Conservation (phyloP, 2,113 vertebrate species). For the Prionailurus viverrinus region DNA sequence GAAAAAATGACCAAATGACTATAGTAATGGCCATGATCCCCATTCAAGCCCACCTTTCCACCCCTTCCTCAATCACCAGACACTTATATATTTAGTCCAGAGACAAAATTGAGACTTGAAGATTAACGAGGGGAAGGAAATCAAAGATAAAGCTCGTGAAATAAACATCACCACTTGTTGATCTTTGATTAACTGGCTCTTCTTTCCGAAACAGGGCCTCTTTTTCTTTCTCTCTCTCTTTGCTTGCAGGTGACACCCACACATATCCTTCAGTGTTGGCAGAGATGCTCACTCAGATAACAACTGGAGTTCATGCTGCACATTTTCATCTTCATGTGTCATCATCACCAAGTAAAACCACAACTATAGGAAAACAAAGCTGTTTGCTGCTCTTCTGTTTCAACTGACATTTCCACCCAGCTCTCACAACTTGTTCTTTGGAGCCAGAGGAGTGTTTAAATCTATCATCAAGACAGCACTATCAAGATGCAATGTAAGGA, state of each 20-base stretch:
- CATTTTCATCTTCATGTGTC: constrained; percentile 88
- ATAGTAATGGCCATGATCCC: not conserved
- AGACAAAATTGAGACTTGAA: constrained; percentile 75
- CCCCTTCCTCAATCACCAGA: constrained; percentile 60
- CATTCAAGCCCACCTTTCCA: constrained; percentile 45
- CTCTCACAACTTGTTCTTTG: constrained; percentile 77
- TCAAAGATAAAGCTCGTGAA: constrained; percentile 72
- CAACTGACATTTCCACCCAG: constrained; percentile 88
- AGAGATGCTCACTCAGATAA: constrained; percentile 88
- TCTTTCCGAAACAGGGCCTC: constrained; percentile 79
- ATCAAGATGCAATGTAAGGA: not conserved
- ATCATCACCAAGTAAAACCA: constrained; percentile 87
- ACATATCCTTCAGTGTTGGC: constrained; percentile 86
- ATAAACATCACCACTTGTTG: constrained; percentile 81
- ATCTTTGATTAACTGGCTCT: constrained; percentile 82
- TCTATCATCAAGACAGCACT: constrained; percentile 59
- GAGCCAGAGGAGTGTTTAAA: constrained; percentile 79
- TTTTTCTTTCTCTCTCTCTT: constrained; percentile 61
- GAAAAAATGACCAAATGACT: not conserved
- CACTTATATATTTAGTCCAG: constrained; percentile 47
- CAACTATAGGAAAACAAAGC: constrained; percentile 88
- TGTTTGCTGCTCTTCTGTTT: constrained; percentile 84
- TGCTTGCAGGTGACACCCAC: constrained; percentile 87
- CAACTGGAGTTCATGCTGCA: constrained; percentile 85
- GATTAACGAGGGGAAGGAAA: constrained; percentile 80